phyloP scores from a whole-genome alignment of 1,140 invertebrate species.

The Asbolus verrucosus region DNA sequence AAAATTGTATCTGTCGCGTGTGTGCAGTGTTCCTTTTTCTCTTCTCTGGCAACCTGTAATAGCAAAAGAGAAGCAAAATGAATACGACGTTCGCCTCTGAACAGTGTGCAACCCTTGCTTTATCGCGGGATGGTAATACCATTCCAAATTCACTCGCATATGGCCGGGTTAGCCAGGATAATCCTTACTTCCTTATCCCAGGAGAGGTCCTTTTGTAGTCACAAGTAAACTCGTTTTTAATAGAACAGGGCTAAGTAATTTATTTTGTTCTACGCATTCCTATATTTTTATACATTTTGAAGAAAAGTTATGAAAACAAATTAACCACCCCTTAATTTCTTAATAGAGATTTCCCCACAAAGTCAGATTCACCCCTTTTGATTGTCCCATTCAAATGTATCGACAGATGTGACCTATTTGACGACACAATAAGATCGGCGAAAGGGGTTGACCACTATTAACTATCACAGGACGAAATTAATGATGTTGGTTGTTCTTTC shows the following conservation, averaged over 20 bases:
- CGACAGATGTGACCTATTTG: constrained; percentile 45
- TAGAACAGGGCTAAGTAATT: constrained; percentile 44
- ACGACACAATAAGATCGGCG: background rate
- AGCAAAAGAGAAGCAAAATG: constrained; percentile 14
- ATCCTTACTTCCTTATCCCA: constrained; percentile 55
- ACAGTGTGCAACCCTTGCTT: constrained; percentile 50
- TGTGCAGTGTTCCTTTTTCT: constrained; percentile 12
- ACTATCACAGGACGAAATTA: constrained; percentile 7
- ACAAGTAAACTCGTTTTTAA: constrained; percentile 50
- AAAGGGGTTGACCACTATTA: constrained; percentile 21
- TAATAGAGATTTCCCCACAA: constrained; percentile 4
- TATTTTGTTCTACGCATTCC: constrained; percentile 29
- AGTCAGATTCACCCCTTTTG: constrained; percentile 26
- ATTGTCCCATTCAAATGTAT: constrained; percentile 32
- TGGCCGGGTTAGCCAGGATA: constrained; percentile 55
- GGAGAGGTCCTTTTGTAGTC: constrained; percentile 51
- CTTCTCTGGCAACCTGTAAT: background rate
- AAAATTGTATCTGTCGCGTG: background rate
- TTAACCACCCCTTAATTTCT: too few species aligned
- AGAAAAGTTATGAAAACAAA: too few species aligned
- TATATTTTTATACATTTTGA: too few species aligned
- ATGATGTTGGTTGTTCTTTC: background rate
- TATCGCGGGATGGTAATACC: constrained; percentile 54
- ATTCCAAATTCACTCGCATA: constrained; percentile 53
- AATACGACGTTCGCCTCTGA: constrained; percentile 6